Base-by-base conservation (phyloP, 2,113 vertebrate genomes). In the Prietella phreatophila region DNA sequence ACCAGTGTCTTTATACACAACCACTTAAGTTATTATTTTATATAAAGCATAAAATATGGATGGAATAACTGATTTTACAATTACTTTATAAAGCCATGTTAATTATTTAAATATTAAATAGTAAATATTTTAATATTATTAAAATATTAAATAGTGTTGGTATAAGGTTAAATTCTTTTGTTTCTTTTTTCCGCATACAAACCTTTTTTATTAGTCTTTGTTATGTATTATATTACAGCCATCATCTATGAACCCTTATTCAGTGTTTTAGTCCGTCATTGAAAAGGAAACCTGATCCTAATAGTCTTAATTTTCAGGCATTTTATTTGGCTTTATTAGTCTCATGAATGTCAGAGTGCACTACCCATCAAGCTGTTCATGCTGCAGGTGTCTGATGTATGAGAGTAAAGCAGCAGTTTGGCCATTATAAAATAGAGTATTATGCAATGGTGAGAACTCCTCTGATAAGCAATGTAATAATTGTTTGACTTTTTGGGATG, bases 361-460 rank as follows among this genome's bases (percentile, higher is more conserved):
- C 91, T 90, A 92, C 30, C 65, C 87, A 75, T 82, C 73, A 20
- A 42, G 85, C 65, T 86, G 47, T 89, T 92, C 89, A 61, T 89
- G 82, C 71, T n/a, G 58, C 36, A 58, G 86, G 85, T 19, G 4
- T 71, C 36, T 86, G 85, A 93, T 90, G 75, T 78, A 50, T 89
- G 87, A 85, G 85, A 85, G 88, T 90, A 88, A 93, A 90, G 82
- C 90, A 87, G 89, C 85, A 85, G 88, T 85, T 84, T 86, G 89
- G 82, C 89, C 75, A 69, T 92, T 91, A 92, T 69, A 91, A 88
- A 91, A 85, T 85, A 42, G 67, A 86, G 86, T 85, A 84, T 86
- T 47, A 89, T 91, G 91, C 87, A 85, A 81, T 88, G 60, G 87
- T 86, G 39, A 85, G 58, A 27, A 17, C 55, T 58, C 7, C 50